Percentiles rank a stretch among this genome's conserved stretches.
Conservation (phyloP, 2,797 vertebrate species). For the Mormyrus proboscirostris region DNA sequence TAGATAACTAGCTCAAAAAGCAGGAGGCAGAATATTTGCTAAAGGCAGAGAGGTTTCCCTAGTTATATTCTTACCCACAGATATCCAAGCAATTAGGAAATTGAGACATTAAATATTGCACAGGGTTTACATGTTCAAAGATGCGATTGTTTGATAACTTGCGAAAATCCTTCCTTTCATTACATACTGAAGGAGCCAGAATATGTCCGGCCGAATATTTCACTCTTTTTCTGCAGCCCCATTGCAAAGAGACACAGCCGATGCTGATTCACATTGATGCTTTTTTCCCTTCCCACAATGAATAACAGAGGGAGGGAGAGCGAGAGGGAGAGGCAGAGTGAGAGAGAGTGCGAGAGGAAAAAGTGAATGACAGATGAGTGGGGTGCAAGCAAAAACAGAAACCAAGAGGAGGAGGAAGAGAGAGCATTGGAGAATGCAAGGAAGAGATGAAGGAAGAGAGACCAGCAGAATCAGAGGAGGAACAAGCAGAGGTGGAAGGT, state of each 20-base stretch:
- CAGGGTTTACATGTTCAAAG: neutral
- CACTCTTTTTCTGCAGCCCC: neutral
- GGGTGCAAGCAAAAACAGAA: neutral
- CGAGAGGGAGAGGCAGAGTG: constrained; percentile 14
- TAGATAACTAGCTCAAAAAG: neutral
- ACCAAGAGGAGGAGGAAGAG: neutral
- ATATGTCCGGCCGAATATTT: neutral
- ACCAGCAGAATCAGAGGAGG: neutral
- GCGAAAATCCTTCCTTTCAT: neutral
- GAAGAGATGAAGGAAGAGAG: neutral
- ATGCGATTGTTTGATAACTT: neutral
- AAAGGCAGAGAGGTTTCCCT: neutral
- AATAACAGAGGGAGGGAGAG: constrained; percentile 25
- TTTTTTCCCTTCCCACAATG: neutral
- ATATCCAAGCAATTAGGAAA: neutral
- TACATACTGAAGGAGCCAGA: neutral
- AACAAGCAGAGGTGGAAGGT: neutral
- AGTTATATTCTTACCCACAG: neutral
- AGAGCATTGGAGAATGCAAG: constrained; percentile 11
- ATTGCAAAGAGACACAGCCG: neutral
- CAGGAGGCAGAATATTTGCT: neutral
- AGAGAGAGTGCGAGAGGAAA: constrained; percentile 16
- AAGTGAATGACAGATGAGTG: constrained; percentile 17
- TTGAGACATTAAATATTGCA: neutral
- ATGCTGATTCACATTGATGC: neutral